Base-by-base conservation (phyloP, 2,113 vertebrate genomes). In the Gymnarchus niloticus region DNA sequence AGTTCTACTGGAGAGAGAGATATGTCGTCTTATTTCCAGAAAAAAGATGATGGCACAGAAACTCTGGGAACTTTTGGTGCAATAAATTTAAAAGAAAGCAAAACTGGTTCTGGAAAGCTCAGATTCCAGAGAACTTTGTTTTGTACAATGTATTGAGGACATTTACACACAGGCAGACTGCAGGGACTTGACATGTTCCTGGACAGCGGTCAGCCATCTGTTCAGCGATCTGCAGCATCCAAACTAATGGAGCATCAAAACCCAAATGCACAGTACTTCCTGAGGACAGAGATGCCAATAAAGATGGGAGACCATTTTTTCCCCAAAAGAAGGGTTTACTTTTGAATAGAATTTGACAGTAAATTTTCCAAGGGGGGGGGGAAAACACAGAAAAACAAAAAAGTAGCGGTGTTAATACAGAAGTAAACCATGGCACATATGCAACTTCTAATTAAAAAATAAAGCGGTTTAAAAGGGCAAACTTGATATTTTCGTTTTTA, bases 351-450 rank as follows among this genome's bases (percentile, higher is more conserved):
- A 89, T 88, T 88, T 87, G 83, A 83, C 48, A 85, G 48, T 17
- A 41, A 89, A 52, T 28, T 83, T 83, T 83, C 48, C 41, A 56
- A 88, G 52, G 23, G 87, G 44, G 3, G 3, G 7, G 46, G 23
- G 41, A 48, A 48, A 88, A 87, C 87, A 90, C 88, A 89, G 41
- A 85, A 77, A 46, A 88, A 87, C 87, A 90, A 88, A 89, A 61
- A 85, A 77, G 94, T 94, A 91, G 85, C 88, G 28, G 28, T 73
- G 93, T 94, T 93, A 94, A 94, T 91, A 94, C 90, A 94, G 90
- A 94, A 93, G 92, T 92, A 90, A 94, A 94, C 91, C 93, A 94
- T 95, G 94, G 94, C 94, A 95, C 94, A 88, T 91, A 89, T 93
- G 90, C 92, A 89, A 93, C 91, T 93, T 90, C 93, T 94, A 94